These are phyloP conservation scores for Hylaeus anthracinus DNA, from an alignment of 1,140 invertebrate genomes.

Conservation along the genomic window DNA sequence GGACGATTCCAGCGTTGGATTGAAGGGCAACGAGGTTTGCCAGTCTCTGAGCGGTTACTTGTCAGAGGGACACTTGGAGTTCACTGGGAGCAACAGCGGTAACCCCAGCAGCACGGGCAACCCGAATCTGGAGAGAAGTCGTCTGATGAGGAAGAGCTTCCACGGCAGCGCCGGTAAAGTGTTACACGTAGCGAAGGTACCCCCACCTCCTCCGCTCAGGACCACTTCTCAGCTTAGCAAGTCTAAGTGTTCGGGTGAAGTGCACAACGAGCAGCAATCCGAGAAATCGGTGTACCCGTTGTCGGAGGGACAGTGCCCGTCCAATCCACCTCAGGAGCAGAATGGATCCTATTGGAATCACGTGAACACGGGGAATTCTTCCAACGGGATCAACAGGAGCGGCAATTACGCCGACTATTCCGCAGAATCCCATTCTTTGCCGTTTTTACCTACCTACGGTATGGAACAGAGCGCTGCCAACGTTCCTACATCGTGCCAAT, in stretches of 20 bases:
- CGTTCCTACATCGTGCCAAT: conserved; percentile 53
- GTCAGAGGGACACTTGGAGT: conserved; percentile 93
- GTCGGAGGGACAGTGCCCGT: conserved; percentile 71
- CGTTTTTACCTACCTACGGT: conserved; percentile 83
- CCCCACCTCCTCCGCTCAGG: conserved; percentile 91
- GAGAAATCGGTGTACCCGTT: conserved; percentile 81
- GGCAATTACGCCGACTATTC: conserved; percentile 78
- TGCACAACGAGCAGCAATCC: conserved; percentile 80
- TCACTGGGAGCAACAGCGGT: conserved; percentile 78
- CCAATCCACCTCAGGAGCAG: conserved; percentile 69
- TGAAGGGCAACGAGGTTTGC: conserved; percentile 83
- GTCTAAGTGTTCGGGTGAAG: conserved; percentile 85
- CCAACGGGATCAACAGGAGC: conserved; percentile 51
- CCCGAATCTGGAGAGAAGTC: conserved; percentile 92
- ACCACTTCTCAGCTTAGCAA: conserved; percentile 92
- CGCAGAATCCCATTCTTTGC: conserved; percentile 85
- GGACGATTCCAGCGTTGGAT: conserved; percentile 87
- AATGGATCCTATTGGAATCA: conserved; percentile 75
- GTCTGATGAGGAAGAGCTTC: conserved; percentile 94
- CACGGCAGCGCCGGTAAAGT: conserved; percentile 91
- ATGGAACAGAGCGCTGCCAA: conserved; percentile 55
- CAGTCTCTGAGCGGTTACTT: conserved; percentile 89
- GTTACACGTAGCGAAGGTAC: conserved; percentile 90
- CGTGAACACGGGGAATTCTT: conserved; percentile 48
- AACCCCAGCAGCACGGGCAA: conserved; percentile 83